A percentile compares a stretch with the other conserved stretches of the same genome.
These are phyloP conservation scores for Choristoneura fumiferana DNA, from an alignment of 1,140 invertebrate genomes.

Conservation along the genomic window DNA sequence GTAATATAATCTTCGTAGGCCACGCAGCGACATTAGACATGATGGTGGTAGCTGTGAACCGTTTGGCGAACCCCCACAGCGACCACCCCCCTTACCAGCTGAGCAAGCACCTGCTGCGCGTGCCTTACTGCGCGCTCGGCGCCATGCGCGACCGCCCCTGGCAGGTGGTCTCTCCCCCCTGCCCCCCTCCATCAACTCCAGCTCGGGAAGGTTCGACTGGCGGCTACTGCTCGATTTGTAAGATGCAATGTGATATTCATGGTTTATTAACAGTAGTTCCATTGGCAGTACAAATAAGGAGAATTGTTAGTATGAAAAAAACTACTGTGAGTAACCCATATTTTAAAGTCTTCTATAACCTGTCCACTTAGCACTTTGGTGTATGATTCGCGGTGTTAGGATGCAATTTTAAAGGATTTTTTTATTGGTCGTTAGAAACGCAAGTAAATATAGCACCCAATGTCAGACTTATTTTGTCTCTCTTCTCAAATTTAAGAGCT, in stretches of 20 bases:
- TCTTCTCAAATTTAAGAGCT: too few relatives aligned
- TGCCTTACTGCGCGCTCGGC: constrained; percentile 90
- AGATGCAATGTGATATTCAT: neutral
- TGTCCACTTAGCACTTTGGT: too few relatives aligned
- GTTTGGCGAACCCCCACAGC: constrained; percentile 68
- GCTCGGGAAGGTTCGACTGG: constrained; percentile 91
- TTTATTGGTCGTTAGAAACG: too few relatives aligned
- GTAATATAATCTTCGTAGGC: constrained; percentile 89
- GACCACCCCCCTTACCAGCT: constrained; percentile 37
- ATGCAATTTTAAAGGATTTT: too few relatives aligned
- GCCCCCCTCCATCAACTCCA: constrained; percentile 90
- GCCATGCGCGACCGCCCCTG: constrained; percentile 81
- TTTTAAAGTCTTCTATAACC: too few relatives aligned
- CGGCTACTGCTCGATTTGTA: constrained; percentile 77
- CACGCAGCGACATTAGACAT: constrained; percentile 93
- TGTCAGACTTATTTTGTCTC: too few relatives aligned
- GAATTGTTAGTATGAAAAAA: too few relatives aligned
- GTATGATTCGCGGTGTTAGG: too few relatives aligned
- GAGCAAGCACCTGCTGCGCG: constrained; percentile 80
- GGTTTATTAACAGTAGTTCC: neutral
- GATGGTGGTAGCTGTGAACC: constrained; percentile 87
- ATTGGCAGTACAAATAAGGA: too few relatives aligned
- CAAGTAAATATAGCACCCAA: too few relatives aligned
- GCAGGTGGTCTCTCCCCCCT: constrained; percentile 86
- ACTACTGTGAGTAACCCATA: too few relatives aligned